phyloP scores from a whole-genome alignment of 2,113 vertebrate species.

The Tachuris rubrigastra region DNA sequence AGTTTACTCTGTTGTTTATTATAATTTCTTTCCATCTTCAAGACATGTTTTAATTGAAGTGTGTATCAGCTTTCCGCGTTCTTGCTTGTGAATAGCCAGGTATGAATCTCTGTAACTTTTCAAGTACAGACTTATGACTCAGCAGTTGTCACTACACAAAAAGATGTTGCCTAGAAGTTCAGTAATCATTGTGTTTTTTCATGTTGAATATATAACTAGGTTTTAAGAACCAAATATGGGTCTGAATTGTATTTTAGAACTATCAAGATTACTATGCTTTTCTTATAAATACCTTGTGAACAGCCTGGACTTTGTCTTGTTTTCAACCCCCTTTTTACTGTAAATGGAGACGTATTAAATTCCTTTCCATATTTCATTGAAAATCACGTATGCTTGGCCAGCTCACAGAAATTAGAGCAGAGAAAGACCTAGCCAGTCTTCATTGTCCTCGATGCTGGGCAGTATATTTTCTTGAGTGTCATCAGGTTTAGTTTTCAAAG shows the following conservation, averaged over 20 bases:
- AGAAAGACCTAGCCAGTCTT: neutral
- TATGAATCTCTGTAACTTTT: neutral
- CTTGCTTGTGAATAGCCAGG: neutral
- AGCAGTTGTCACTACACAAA: neutral
- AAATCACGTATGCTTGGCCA: neutral
- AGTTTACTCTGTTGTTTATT: neutral
- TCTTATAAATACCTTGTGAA: neutral
- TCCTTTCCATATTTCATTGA: neutral
- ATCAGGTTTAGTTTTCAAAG: neutral
- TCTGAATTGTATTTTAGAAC: neutral
- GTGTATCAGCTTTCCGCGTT: neutral
- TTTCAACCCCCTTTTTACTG: neutral
- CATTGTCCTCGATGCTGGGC: neutral
- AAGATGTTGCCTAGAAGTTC: neutral
- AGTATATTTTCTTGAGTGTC: neutral
- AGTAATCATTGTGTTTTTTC: neutral
- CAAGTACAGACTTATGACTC: neutral
- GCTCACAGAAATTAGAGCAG: slow-evolving; percentile 10
- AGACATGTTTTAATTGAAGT: neutral
- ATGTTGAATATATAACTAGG: neutral
- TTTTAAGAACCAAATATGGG: neutral
- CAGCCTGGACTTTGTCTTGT: neutral
- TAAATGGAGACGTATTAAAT: neutral
- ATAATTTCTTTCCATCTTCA: neutral
- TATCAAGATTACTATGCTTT: neutral